Evolutionary conservation across 2,797 vertebrate species (phyloP).

Genomic region (Coluber constrictor): DNA sequence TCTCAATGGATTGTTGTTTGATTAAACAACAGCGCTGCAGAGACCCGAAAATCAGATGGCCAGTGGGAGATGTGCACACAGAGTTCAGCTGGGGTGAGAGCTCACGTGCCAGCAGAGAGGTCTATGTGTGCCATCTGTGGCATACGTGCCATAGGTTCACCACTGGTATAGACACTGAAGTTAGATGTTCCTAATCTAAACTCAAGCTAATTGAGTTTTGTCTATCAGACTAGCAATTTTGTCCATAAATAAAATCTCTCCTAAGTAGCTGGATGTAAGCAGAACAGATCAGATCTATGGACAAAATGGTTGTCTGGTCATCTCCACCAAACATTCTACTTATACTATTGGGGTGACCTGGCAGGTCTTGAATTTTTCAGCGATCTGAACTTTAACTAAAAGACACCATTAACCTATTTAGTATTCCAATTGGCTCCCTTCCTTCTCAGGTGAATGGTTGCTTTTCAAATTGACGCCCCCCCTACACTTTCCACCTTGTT

Average conservation of each 20-base stretch:
- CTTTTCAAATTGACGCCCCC: background rate
- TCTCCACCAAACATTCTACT: constrained; percentile 31
- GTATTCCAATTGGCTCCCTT: constrained; percentile 37
- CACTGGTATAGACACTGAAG: constrained; percentile 51
- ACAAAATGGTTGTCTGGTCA: constrained; percentile 53
- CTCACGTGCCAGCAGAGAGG: too few relatives aligned
- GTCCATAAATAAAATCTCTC: constrained; percentile 49
- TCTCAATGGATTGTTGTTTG: too few relatives aligned
- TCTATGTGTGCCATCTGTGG: too few relatives aligned
- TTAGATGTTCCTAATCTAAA: constrained; percentile 63
- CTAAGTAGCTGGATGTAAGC: constrained; percentile 44
- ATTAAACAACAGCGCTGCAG: too few relatives aligned
- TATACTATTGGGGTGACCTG: constrained; percentile 10
- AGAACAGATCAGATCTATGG: constrained; percentile 39
- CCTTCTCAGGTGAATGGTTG: constrained; percentile 13
- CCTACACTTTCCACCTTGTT: background rate
- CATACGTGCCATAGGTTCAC: too few relatives aligned
- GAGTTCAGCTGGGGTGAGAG: too few relatives aligned
- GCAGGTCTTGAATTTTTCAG: constrained; percentile 22
- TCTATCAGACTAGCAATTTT: constrained; percentile 50
- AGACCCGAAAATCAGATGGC: too few relatives aligned
- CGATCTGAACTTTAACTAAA: constrained; percentile 32
- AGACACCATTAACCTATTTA: constrained; percentile 15
- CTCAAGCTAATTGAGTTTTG: constrained; percentile 45
- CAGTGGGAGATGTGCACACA: too few relatives aligned